A percentile compares a stretch with the other conserved stretches of the same genome.
These are phyloP conservation scores for Desmodus rotundus DNA, from an alignment of 2,113 vertebrate genomes.

Conservation along the genomic window DNA sequence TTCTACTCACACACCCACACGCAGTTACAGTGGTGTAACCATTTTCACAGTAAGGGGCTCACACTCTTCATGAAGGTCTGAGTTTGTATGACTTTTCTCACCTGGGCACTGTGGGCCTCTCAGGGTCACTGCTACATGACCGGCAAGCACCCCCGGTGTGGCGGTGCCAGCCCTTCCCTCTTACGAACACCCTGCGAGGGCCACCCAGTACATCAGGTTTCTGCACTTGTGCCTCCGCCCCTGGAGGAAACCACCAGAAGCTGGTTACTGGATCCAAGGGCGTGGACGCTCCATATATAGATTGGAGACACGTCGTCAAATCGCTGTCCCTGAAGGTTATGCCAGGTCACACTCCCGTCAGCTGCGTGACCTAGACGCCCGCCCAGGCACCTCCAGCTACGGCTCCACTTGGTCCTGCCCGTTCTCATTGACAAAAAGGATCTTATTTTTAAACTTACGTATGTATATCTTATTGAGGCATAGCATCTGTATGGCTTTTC, in stretches of 20 bases:
- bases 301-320: accelerated
- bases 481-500: neutral
- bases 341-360: accelerated
- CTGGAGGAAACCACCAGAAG: neutral
- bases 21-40: accelerated
- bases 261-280: neutral
- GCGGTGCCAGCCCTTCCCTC: neutral
- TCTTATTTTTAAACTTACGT: neutral
- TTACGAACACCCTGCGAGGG: accelerated
- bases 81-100: neutral
- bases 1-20: accelerated
- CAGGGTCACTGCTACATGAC: too few relatives aligned
- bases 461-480: neutral
- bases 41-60: neutral
- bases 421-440: neutral
- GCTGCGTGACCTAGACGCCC: accelerated
- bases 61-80: accelerated
- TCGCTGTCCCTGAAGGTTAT: too few relatives aligned
- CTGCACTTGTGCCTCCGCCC: neutral
- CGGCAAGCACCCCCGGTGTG: accelerated
- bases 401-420: neutral
- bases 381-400: neutral
- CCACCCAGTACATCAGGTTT: accelerated
- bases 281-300: accelerated
- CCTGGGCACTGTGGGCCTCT: neutral